Evolutionary conservation across 2,888 invertebrate species (phyloP).

Genomic region (Erebia ligea): DNA sequence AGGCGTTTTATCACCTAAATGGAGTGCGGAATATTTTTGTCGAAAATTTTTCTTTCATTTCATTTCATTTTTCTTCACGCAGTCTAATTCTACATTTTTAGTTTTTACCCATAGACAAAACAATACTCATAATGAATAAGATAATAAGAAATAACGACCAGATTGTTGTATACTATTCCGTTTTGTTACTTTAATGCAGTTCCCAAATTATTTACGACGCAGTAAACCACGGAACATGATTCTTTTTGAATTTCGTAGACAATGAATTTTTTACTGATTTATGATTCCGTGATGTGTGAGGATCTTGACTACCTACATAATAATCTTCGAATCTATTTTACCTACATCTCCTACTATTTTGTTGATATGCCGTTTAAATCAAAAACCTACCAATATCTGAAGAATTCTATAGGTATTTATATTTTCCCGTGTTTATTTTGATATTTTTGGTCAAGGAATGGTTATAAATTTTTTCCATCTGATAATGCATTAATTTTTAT

Average conservation of each 20-base stretch:
- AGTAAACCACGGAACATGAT: constrained; percentile 42
- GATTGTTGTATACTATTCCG: constrained; percentile 56
- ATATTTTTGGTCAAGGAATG: background rate
- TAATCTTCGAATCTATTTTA: background rate
- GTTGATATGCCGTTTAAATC: background rate
- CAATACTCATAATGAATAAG: constrained; percentile 62
- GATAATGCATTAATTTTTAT: background rate
- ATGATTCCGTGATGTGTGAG: constrained; percentile 25
- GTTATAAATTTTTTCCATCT: background rate
- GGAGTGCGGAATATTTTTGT: constrained; percentile 8
- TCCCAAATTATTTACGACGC: constrained; percentile 50
- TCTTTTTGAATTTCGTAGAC: constrained; percentile 36
- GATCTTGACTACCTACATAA: background rate
- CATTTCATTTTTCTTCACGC: constrained; percentile 65
- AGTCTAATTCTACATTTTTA: constrained; percentile 65
- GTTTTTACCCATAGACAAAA: constrained; percentile 64
- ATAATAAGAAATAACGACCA: constrained; percentile 59
- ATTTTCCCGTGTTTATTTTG: background rate
- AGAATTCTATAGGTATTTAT: background rate
- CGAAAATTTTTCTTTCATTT: constrained; percentile 50
- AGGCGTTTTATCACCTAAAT: constrained; percentile 20
- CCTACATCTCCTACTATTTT: background rate
- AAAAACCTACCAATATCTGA: background rate
- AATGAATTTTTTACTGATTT: constrained; percentile 37
- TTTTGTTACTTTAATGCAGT: constrained; percentile 56